Evolutionary conservation across 2,113 vertebrate genomes (phyloP).

Genomic region (Glareola pratincola): DNA sequence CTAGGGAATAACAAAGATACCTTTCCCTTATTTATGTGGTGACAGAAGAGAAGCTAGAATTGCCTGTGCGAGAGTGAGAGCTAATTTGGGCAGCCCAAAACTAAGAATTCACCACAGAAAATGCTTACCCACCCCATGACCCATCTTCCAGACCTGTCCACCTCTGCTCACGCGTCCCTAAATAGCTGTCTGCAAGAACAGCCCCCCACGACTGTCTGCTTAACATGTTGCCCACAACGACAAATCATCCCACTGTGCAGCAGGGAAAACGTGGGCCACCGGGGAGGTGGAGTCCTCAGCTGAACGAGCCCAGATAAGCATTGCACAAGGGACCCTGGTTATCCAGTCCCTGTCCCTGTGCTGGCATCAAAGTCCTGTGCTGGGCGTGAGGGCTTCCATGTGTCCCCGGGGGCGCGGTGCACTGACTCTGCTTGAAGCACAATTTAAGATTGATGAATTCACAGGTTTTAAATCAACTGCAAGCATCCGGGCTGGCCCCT

Average conservation of each 20-base stretch:
- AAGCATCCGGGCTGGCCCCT: constrained; percentile 32
- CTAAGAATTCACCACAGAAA: background rate
- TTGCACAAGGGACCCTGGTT: background rate
- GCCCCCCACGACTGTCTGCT: background rate
- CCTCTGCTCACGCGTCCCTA: background rate
- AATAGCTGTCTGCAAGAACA: background rate
- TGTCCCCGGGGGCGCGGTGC: background rate
- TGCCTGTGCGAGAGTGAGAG: background rate
- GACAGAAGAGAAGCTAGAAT: background rate
- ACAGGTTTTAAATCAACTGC: constrained; percentile 59
- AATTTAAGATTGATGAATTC: constrained; percentile 59
- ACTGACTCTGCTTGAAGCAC: constrained; percentile 32
- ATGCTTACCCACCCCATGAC: background rate
- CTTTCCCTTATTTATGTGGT: background rate
- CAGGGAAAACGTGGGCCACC: background rate
- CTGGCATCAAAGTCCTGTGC: background rate
- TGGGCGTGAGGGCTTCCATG: background rate
- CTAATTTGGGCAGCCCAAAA: background rate
- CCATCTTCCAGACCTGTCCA: background rate
- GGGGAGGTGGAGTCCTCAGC: background rate
- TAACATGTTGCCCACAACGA: background rate
- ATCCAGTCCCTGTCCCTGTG: background rate
- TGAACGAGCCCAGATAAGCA: constrained; percentile 13
- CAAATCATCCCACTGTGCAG: background rate
- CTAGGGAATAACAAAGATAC: background rate